Conservation (phyloP, 1,140 invertebrate species). For the Megalonaias nervosa region DNA sequence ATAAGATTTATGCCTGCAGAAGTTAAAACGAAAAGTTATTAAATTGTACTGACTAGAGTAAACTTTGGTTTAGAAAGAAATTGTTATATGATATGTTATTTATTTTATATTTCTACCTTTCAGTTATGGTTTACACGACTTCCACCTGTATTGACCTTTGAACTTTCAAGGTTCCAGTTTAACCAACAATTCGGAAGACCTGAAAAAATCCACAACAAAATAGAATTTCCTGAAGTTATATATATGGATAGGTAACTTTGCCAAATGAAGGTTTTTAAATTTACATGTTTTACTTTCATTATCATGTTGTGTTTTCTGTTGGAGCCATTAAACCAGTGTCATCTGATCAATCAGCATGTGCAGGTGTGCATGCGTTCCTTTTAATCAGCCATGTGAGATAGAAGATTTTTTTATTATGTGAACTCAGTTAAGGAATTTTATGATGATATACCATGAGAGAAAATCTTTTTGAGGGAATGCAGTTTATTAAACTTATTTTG, state of each 20-base stretch:
- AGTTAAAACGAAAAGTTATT: too few relatives aligned
- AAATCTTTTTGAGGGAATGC: too few relatives aligned
- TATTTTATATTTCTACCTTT: slow-evolving; percentile 29
- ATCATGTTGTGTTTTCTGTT: too few relatives aligned
- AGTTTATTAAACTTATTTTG: too few relatives aligned
- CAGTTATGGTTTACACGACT: slow-evolving; percentile 73
- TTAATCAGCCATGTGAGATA: background rate
- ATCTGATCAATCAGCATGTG: background rate
- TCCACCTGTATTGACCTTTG: slow-evolving; percentile 73
- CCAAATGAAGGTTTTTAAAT: too few relatives aligned
- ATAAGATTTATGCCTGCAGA: too few relatives aligned
- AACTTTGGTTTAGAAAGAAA: too few relatives aligned
- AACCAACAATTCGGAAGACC: slow-evolving; percentile 71
- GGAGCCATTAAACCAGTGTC: too few relatives aligned
- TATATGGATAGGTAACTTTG: slow-evolving; percentile 71
- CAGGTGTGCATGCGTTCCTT: background rate
- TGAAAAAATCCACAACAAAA: slow-evolving; percentile 74
- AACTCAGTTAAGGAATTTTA: too few relatives aligned
- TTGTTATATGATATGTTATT: too few relatives aligned
- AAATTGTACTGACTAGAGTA: too few relatives aligned
- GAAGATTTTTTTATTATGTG: background rate
- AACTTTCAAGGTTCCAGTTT: slow-evolving; percentile 74
- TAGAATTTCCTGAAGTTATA: slow-evolving; percentile 72
- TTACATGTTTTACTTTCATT: too few relatives aligned
- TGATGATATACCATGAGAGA: background rate